Base-by-base conservation (phyloP, 2,797 vertebrate genomes). In the Nyctalus aviator region DNA sequence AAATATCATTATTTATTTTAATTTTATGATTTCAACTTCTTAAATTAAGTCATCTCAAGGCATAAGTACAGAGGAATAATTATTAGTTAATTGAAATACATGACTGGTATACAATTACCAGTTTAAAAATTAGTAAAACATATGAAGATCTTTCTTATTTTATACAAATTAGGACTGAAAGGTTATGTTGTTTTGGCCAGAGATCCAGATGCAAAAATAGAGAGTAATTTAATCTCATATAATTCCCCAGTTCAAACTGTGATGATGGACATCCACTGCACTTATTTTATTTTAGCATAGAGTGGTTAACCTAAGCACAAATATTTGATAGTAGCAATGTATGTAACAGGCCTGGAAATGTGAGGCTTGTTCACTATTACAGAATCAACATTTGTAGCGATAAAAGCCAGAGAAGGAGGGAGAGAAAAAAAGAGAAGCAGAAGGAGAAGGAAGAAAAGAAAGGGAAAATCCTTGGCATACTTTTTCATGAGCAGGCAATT, bases 401-500 rank as follows among this genome's bases (percentile, higher is more conserved):
- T 59, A 69, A 71, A 88, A 96, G 41, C 44, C 41, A 37, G 66
- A 62, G 53, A 44, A 4, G 23, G 41, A 78, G 9, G n/a, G 3
- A 86, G 59, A 73, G 41, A 66, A 64, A 73, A 76, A 30, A 84
- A 10, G 53, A 93, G 30, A 32, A 57, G 62, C 35, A 93, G 64
- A 68, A 32, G 78, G 32, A 91, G 57, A 32, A 30, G 18, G 13
- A 69, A 46, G 44, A 77, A 30, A 71, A 90, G 53, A 62, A 62
- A 88, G n/a, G 41, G 84, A 87, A 92, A 91, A 59, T 92, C 84
- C 95, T 97, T 95, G 90, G 81, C 95, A 94, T 97, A 96, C 95
- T 94, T 95, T 95, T 97, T 97, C 95, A 96, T 87, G 84, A 89
- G 97, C 97, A 98, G 98, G 96, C 93, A 97, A 98, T 98, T 98